Evolutionary conservation across 92 coral and sea anemone genomes (phyloP), one percentile per base, ranked within the genome.

Genomic region (Desmophyllum pertusum): DNA sequence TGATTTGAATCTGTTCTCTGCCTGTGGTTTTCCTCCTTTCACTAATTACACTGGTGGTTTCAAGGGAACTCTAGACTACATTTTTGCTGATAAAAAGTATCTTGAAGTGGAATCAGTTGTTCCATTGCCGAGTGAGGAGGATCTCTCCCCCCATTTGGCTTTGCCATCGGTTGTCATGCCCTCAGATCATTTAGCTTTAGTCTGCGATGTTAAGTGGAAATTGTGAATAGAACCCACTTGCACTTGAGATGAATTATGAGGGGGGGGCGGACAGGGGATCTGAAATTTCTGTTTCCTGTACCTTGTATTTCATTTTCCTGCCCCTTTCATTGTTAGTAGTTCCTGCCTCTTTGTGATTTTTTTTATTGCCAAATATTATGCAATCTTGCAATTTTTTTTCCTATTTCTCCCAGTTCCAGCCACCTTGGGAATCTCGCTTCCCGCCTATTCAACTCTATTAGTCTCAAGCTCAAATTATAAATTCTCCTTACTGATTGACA

Each of bases 161-260:
- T 51, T 97, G 21, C 99, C 99, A 5, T 97, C 99, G 18, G 98
- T 95, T 63, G 98, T 94, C 17, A 83, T 94, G 92, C 97, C 99
- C 0, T 97, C 99, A 67, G 99, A 97, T 78, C 99, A 97, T 85
- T 69, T 97, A 35, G 99, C 99, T 35, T 84, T 97, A 36, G 90
- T 94, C 35, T 97, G 99, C 89, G 99, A 97, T 59, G 92, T 97
- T 45, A 89, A 75, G 61, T 96, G 99, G 98, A 92, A 81, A 39
- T 35, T 40, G 73, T 65, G 42, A 59, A 29, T 71, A 18, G 19
- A n/a, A 13, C 42, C 29, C 73, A 67, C 18, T 50, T 13, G 18
- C 18, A 50, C 18, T 50, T 50, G 55, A 10, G 18, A 15, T 13
- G 55, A 15, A 13, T 50, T 13, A 50, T 6, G 11, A 10, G 18